Evolutionary conservation across 1,140 invertebrate genomes (phyloP), one percentile per base, ranked within the genome.

Genomic region (Lucilia sericata): DNA sequence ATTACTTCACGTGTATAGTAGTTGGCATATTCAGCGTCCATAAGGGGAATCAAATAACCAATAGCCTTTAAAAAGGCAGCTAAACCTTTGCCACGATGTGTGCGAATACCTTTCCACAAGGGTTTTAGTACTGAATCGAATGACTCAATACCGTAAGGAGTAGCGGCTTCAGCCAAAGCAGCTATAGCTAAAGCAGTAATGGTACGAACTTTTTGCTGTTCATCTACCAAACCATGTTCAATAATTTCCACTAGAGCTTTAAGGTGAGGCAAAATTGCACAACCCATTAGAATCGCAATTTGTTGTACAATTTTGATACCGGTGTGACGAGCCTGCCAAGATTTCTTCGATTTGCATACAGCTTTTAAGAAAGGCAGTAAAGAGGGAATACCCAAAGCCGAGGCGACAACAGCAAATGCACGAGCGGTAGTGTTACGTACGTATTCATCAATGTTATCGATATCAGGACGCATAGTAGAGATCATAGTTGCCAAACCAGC

Each of bases 401-500:
- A 99, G 0, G 99, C 99, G 1, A 99, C 99, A 0, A 99, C 99
- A 65, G 99, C 99, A 92, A 99, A 99, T 0, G 99, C 99, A 88
- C 99, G 93, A 2, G 99, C 99, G 12, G 99, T 99, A 0, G 99
- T 99, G 91, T 99, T 99, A 91, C 99, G 93, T 0, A 99, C 99
- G 87, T 99, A 99, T 92, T 99, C 99, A 92, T 99, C 99, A 88
- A 99, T 99, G 91, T 99, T 99, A 91, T 99, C 99, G 90, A 99
- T 99, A 93, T 99, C 99, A 5, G 99, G 99, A 92, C 99, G 94
- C 99, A 99, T 99, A 0, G 99, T 99, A 0, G 99, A 99, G 88
- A 99, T 99, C 99, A 99, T 99, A 10, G 99, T 99, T 0, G 99
- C 99, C 36, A 99, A 93, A 84, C 99, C 99, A n/a, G 99, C 99